These are phyloP conservation scores for Misgurnus mizolepis DNA, from an alignment of 2,113 vertebrate species.

Conservation along the genomic window DNA sequence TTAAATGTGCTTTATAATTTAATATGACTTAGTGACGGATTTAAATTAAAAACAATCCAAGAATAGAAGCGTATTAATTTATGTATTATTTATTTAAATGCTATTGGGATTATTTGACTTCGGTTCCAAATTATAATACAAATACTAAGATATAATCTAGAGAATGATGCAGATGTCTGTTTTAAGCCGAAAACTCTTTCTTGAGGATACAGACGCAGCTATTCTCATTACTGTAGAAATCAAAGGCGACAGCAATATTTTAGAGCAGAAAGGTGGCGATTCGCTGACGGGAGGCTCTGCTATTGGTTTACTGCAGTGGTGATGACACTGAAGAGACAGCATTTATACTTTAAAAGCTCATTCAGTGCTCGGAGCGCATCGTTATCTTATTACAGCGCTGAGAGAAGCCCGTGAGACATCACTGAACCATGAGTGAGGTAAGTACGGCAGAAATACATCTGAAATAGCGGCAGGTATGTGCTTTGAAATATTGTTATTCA, in stretches of 20 bases:
- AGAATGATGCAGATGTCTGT: too few species aligned
- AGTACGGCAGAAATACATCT: conserved; percentile 31
- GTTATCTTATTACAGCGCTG: conserved; percentile 58
- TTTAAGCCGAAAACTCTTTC: background rate
- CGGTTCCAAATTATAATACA: too few species aligned
- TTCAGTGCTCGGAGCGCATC: conserved; percentile 60
- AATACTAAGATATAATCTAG: too few species aligned
- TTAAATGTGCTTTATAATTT: too few species aligned
- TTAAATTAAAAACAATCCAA: too few species aligned
- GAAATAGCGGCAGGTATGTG: too few species aligned
- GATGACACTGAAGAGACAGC: conserved; percentile 71
- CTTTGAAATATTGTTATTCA: too few species aligned
- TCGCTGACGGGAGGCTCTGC: conserved; percentile 69
- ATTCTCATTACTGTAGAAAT: conserved; percentile 2
- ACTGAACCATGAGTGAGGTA: conserved; percentile 78
- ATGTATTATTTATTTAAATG: too few species aligned
- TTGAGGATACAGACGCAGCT: background rate
- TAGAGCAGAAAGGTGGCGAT: conserved; percentile 66
- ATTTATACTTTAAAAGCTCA: conserved; percentile 76
- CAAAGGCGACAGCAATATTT: conserved; percentile 60
- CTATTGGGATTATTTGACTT: too few species aligned
- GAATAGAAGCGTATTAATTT: too few species aligned
- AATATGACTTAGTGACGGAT: too few species aligned
- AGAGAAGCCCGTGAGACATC: conserved; percentile 36
- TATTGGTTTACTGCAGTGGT: conserved; percentile 74